Conservation (phyloP, 2,888 invertebrate species). For the Agonopterix arenella region DNA sequence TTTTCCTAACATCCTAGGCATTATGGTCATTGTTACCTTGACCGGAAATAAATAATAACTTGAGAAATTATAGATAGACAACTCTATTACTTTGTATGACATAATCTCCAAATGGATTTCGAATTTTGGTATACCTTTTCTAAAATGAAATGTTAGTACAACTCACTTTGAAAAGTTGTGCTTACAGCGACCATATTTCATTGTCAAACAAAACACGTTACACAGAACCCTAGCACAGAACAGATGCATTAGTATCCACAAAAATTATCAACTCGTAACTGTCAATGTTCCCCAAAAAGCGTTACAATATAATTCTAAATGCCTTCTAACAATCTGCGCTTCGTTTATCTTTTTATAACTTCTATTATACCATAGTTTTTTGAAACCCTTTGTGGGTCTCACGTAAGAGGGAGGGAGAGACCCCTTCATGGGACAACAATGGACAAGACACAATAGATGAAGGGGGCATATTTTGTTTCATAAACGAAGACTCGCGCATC, state of each 20-base stretch:
- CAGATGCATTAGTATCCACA: slow-evolving; percentile 4
- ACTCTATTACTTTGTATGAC: too few species aligned
- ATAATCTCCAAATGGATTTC: too few species aligned
- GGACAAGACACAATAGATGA: slow-evolving; percentile 23
- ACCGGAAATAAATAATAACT: too few species aligned
- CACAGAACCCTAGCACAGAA: too few species aligned
- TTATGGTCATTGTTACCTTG: too few species aligned
- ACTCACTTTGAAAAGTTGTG: too few species aligned
- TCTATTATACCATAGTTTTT: slow-evolving; percentile 31
- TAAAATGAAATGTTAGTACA: too few species aligned
- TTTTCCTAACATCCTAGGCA: too few species aligned
- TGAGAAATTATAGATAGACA: too few species aligned
- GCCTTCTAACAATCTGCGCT: slow-evolving; percentile 26
- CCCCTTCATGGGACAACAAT: slow-evolving; percentile 40
- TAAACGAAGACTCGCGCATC: background rate
- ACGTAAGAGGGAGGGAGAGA: slow-evolving; percentile 45
- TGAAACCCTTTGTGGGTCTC: slow-evolving; percentile 59
- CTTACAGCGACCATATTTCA: too few species aligned
- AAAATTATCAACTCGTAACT: slow-evolving; percentile 38
- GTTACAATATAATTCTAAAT: slow-evolving; percentile 48
- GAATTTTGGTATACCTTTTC: too few species aligned
- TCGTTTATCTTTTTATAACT: slow-evolving; percentile 36
- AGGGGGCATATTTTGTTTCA: slow-evolving; percentile 19
- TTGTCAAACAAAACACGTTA: too few species aligned
- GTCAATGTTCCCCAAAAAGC: slow-evolving; percentile 23